These are phyloP conservation scores for Zelleria hepariella DNA, from an alignment of 2,888 invertebrate genomes.

Conservation along the genomic window DNA sequence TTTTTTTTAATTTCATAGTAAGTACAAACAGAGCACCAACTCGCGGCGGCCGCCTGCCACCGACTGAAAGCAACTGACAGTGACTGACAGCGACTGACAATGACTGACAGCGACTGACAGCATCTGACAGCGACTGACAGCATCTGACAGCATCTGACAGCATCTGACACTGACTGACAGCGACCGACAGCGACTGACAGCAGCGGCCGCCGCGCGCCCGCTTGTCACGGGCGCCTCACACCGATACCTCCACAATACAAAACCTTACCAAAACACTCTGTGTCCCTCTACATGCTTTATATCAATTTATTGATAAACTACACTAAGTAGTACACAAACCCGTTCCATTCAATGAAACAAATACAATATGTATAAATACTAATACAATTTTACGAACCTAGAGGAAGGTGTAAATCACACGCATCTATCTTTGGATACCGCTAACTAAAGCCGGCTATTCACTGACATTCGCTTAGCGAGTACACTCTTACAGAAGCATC, in stretches of 20 bases:
- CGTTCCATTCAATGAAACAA: neutral
- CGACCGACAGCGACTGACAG: neutral
- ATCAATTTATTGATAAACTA: constrained; percentile 23
- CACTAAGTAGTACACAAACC: neutral
- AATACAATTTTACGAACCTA: constrained; percentile 41
- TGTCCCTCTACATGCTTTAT: neutral
- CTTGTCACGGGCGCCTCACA: neutral
- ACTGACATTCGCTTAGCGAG: constrained; percentile 8
- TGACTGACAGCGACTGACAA: neutral
- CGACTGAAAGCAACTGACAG: neutral
- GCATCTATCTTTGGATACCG: constrained; percentile 67
- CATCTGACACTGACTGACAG: neutral
- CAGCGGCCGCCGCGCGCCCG: neutral
- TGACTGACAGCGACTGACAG: constrained; percentile 12
- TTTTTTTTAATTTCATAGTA: constrained; percentile 41
- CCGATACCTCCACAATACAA: neutral
- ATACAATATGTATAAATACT: constrained; percentile 39
- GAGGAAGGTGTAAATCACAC: constrained; percentile 62
- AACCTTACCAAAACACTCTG: constrained; percentile 1
- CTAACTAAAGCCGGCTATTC: neutral
- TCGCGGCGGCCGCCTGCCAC: constrained; percentile 20
- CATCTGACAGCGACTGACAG: neutral
- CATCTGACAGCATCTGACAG: neutral
- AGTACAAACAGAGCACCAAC: constrained; percentile 66
- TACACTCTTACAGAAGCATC: neutral